These are phyloP conservation scores for Lophotriccus pileatus DNA, from an alignment of 2,797 vertebrate genomes.

Conservation along the genomic window DNA sequence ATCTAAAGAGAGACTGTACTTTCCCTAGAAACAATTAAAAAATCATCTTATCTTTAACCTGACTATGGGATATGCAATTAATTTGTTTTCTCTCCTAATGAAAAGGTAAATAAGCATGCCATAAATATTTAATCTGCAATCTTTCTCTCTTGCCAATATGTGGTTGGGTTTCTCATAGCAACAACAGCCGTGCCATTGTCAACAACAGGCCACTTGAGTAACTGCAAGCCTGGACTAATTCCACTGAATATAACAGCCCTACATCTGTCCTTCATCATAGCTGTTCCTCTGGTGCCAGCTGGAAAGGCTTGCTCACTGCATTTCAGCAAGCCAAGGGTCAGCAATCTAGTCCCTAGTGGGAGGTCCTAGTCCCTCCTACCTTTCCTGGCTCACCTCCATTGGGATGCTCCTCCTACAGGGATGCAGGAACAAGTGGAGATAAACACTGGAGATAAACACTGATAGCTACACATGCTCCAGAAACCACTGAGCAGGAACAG, in stretches of 20 bases:
- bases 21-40: neutral
- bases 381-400: neutral
- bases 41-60: neutral
- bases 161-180: conserved; percentile 20
- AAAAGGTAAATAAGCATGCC: conserved; percentile 6
- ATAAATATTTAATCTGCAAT: conserved; percentile 9
- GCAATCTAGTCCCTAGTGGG: neutral
- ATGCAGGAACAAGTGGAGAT: neutral
- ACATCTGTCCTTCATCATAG: neutral
- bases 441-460: neutral
- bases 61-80: neutral
- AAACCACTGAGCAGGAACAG: neutral
- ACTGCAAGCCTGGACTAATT: neutral
- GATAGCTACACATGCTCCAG: neutral
- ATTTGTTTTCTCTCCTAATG: neutral
- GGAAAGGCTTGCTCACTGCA: neutral
- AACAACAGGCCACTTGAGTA: neutral
- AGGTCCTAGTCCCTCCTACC: neutral
- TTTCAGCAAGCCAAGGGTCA: neutral
- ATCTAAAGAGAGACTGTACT: neutral
- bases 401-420: neutral
- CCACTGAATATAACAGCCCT: neutral
- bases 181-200: neutral
- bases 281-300: neutral
- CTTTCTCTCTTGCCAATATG: neutral